phyloP scores from a whole-genome alignment of 2,113 vertebrate species.

The Gallinago paraguaiae region DNA sequence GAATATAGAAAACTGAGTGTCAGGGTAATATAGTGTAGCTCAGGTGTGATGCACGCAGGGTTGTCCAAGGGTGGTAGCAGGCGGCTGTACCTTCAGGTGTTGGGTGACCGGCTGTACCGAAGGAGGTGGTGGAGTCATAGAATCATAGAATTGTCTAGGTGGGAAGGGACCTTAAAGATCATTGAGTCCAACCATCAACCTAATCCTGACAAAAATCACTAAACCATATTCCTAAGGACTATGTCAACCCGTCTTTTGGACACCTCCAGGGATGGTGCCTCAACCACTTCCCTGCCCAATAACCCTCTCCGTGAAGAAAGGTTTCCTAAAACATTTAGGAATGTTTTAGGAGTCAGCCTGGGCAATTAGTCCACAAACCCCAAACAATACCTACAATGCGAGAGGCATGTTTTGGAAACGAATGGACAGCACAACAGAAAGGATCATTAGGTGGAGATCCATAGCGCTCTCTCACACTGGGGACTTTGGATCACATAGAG shows the following conservation, averaged over 20 bases:
- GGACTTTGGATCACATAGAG: not conserved
- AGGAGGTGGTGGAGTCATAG: not conserved
- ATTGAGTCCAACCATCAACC: too few species aligned
- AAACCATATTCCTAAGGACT: too few species aligned
- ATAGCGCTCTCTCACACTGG: not conserved
- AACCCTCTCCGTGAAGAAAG: too few species aligned
- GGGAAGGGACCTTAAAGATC: too few species aligned
- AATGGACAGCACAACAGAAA: not conserved
- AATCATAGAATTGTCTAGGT: too few species aligned
- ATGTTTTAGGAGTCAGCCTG: not conserved
- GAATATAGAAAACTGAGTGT: not conserved
- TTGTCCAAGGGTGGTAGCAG: not conserved
- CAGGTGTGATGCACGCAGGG: not conserved
- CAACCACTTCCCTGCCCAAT: too few species aligned
- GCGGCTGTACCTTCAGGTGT: not conserved
- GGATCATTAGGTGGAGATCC: fast-evolving
- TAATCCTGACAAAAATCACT: too few species aligned
- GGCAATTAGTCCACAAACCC: not conserved
- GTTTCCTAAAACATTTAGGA: too few species aligned
- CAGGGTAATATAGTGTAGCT: not conserved
- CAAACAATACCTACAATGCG: not conserved
- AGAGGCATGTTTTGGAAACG: not conserved
- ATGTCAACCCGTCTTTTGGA: too few species aligned
- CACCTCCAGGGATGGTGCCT: too few species aligned
- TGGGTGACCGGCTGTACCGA: not conserved